Evolutionary conservation across 1,140 invertebrate species (phyloP).

Genomic region (Lordiphosa mommai): DNA sequence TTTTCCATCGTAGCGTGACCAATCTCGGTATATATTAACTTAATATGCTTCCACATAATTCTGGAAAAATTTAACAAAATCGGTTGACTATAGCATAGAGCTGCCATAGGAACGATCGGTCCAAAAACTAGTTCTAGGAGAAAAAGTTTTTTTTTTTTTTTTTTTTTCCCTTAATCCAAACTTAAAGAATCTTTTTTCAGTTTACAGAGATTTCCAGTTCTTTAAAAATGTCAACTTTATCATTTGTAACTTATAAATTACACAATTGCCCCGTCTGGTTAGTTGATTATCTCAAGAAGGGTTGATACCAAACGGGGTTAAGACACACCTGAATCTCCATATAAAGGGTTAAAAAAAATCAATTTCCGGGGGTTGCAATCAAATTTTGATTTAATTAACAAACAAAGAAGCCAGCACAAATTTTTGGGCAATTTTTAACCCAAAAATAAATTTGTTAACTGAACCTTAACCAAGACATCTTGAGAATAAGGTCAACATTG

Average conservation of each 20-base stretch:
- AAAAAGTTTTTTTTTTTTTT: no score
- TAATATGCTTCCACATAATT: no score
- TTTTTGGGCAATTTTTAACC: constrained; percentile 24
- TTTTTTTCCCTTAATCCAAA: no score
- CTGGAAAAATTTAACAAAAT: no score
- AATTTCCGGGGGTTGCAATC: constrained; percentile 34
- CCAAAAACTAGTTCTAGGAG: no score
- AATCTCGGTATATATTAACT: no score
- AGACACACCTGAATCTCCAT: constrained; percentile 7
- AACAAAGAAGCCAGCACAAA: constrained; percentile 42
- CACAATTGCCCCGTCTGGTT: background rate
- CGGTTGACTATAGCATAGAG: no score
- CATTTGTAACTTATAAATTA: background rate
- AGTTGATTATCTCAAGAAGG: constrained; percentile 9
- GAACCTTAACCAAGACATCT: constrained; percentile 60
- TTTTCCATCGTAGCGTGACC: no score
- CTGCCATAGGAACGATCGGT: no score
- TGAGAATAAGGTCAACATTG: constrained; percentile 69
- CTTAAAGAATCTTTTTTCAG: no score
- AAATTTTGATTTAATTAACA: constrained; percentile 60
- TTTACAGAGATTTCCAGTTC: no score
- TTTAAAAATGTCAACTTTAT: no score
- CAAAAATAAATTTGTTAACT: constrained; percentile 26
- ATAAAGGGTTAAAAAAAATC: constrained; percentile 29
- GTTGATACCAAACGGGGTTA: constrained; percentile 17